Conservation (phyloP, 1,140 invertebrate genomes). For the Solenopsis invicta region DNA sequence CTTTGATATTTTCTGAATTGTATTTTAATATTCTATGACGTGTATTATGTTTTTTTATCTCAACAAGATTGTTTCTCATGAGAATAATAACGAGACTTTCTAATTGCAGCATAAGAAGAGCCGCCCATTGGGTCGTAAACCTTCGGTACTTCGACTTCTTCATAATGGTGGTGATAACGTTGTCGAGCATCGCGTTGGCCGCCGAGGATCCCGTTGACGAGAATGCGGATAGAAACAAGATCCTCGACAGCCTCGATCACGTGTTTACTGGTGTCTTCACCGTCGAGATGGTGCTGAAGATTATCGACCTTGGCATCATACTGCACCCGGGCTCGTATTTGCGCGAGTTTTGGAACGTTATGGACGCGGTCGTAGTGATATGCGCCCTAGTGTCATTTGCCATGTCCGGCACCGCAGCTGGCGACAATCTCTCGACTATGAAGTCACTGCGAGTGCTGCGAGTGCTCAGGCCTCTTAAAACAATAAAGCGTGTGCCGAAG, state of each 20-base stretch:
- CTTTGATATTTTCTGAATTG: neutral
- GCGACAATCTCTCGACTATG: conserved; percentile 98
- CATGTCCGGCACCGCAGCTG: conserved; percentile 90
- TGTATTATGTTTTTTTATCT: too few species aligned
- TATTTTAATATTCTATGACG: too few species aligned
- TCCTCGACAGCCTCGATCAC: conserved; percentile 99
- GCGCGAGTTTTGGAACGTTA: conserved; percentile 97
- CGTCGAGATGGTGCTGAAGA: conserved; percentile 98
- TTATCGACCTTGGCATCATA: conserved; percentile 98
- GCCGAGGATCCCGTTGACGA: conserved; percentile 99
- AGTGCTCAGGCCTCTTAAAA: conserved; percentile 99
- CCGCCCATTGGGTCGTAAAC: conserved; percentile 99
- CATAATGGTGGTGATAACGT: conserved; percentile 99
- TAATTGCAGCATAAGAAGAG: conserved; percentile 92
- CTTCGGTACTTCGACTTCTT: conserved; percentile 99
- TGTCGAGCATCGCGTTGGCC: conserved; percentile 99
- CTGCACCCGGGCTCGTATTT: conserved; percentile 98
- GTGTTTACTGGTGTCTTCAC: conserved; percentile 99
- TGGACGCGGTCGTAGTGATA: conserved; percentile 99
- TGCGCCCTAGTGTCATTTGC: conserved; percentile 99
- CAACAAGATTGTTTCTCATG: neutral
- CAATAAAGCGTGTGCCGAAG: conserved; percentile 99
- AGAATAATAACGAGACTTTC: conserved; percentile 29
- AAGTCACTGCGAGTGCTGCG: conserved; percentile 99
- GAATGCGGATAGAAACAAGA: conserved; percentile 94